phyloP scores from a whole-genome alignment of 2,113 vertebrate species.

The Parus major region DNA sequence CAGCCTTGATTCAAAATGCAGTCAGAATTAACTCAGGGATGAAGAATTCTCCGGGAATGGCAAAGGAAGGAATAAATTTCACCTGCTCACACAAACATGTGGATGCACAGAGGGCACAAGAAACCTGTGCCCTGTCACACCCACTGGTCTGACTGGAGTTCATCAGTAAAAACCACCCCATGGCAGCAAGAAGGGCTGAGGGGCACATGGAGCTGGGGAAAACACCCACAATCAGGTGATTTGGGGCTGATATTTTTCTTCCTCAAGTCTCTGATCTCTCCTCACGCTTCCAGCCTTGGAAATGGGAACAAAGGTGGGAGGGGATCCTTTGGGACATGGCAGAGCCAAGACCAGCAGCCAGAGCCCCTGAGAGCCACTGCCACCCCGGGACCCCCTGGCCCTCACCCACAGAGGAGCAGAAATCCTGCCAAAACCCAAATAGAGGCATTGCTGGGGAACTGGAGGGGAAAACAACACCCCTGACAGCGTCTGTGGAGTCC shows the following conservation, averaged over 20 bases:
- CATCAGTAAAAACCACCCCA: neutral
- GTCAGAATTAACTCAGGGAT: neutral
- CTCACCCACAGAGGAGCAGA: neutral
- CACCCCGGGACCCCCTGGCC: neutral
- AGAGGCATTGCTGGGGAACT: conserved; percentile 34
- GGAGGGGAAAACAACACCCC: conserved; percentile 10
- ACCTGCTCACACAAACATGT: neutral
- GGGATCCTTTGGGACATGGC: neutral
- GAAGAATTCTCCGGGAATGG: neutral
- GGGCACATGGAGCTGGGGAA: neutral
- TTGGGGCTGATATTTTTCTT: neutral
- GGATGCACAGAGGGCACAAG: neutral
- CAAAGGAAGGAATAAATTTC: neutral
- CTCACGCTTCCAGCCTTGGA: neutral
- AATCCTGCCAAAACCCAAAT: conserved; percentile 48
- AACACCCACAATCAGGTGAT: neutral
- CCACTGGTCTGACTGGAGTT: neutral
- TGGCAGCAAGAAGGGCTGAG: neutral
- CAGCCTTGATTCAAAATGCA: neutral
- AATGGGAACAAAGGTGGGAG: neutral
- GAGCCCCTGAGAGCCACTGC: neutral
- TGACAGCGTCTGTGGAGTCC: neutral
- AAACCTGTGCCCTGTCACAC: neutral
- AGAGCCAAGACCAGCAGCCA: neutral
- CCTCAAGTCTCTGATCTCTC: conserved; percentile 5